phyloP scores from a whole-genome alignment of 2,888 invertebrate genomes.

The Masnerella sp. region DNA sequence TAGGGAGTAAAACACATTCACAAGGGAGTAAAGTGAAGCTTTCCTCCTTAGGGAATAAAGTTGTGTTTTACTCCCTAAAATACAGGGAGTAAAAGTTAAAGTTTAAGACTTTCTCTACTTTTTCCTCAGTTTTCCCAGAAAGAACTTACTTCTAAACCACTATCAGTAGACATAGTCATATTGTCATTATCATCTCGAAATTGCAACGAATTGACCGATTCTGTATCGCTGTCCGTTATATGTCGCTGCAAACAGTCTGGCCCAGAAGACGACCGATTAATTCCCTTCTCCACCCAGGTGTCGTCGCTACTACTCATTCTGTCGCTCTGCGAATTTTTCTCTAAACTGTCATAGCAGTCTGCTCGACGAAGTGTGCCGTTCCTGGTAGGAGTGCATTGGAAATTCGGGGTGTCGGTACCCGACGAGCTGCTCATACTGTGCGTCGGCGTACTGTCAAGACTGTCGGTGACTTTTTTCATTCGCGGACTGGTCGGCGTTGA shows the following conservation, averaged over 20 bases:
- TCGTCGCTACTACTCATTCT: constrained; percentile 78
- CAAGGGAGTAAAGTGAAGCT: no score
- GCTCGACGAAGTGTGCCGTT: constrained; percentile 75
- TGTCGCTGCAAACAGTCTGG: constrained; percentile 80
- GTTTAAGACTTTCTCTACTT: no score
- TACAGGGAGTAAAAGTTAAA: no score
- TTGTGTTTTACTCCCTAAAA: no score
- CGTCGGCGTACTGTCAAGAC: constrained; percentile 73
- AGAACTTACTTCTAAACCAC: constrained; percentile 72
- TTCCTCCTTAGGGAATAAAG: no score
- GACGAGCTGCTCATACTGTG: constrained; percentile 75
- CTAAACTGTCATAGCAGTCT: constrained; percentile 76
- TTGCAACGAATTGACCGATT: constrained; percentile 74
- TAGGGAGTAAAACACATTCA: no score
- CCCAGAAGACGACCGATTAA: constrained; percentile 81
- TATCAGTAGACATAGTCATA: constrained; percentile 76
- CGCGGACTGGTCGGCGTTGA: constrained; percentile 65
- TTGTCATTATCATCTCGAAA: constrained; percentile 76
- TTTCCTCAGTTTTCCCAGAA: neutral
- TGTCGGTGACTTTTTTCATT: constrained; percentile 65
- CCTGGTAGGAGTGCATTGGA: constrained; percentile 72
- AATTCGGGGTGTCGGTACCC: constrained; percentile 75
- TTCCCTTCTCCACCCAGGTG: constrained; percentile 78
- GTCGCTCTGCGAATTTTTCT: constrained; percentile 72
- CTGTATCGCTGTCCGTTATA: constrained; percentile 76